Conservation (phyloP, 2,113 vertebrate genomes). For the human region GRCh38 chr12:80400501-80401000, state of each 20-base stretch:
- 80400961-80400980: rapidly evolving
- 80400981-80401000: neutral
- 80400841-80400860: neutral
- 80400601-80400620: neutral
- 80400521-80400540: neutral
- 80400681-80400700: slow-evolving; percentile 40
- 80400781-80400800: neutral
- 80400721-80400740: neutral
- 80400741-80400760: neutral
- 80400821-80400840: neutral
- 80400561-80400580: neutral
- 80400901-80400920: rapidly evolving
- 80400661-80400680: neutral
- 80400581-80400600: neutral
- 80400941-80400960: rapidly evolving
- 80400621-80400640: slow-evolving; percentile 60
- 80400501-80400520: neutral
- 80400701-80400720: neutral
- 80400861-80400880: rapidly evolving
- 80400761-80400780: neutral
- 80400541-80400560: rapidly evolving
- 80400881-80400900: neutral
- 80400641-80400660: slow-evolving; percentile 77
- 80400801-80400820: neutral
- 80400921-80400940: rapidly evolving